Conservation (phyloP, 1,140 invertebrate genomes). For the Cherax destructor region DNA sequence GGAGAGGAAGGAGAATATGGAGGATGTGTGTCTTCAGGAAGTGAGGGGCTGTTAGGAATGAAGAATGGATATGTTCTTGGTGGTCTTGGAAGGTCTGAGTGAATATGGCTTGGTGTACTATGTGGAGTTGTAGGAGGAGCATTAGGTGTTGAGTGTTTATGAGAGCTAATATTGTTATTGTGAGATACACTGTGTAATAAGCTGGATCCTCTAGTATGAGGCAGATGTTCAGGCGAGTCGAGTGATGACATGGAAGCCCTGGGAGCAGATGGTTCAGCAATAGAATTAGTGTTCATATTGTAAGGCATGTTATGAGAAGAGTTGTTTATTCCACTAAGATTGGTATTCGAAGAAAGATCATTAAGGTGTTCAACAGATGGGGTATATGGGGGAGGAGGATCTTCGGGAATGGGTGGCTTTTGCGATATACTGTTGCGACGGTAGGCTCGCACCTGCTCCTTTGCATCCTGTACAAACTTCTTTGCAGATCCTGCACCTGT, state of each 20-base stretch:
- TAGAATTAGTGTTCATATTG: background rate
- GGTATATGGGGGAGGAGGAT: conserved; percentile 47
- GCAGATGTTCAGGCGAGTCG: background rate
- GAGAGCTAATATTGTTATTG: background rate
- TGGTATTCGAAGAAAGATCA: conserved; percentile 8
- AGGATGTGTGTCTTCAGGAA: conserved; percentile 23
- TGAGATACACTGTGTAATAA: background rate
- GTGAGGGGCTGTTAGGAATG: conserved; percentile 16
- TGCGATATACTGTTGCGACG: background rate
- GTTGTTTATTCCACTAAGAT: conserved; percentile 1
- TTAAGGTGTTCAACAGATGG: conserved; percentile 37
- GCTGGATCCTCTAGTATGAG: background rate
- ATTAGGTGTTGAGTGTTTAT: background rate
- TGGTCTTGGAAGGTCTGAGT: conserved; percentile 12
- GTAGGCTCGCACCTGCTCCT: conserved; percentile 36
- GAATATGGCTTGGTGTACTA: background rate
- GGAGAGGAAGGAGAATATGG: background rate
- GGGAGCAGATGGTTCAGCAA: conserved; percentile 26
- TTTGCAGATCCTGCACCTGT: conserved; percentile 36
- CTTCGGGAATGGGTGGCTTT: conserved; percentile 31
- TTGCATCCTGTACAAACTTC: conserved; percentile 46
- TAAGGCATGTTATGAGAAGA: background rate
- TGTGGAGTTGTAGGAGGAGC: background rate
- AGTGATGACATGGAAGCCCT: conserved; percentile 29
- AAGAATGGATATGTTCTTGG: background rate